Evolutionary conservation across 2,888 invertebrate genomes (phyloP).

Genomic region (Rapana venosa): DNA sequence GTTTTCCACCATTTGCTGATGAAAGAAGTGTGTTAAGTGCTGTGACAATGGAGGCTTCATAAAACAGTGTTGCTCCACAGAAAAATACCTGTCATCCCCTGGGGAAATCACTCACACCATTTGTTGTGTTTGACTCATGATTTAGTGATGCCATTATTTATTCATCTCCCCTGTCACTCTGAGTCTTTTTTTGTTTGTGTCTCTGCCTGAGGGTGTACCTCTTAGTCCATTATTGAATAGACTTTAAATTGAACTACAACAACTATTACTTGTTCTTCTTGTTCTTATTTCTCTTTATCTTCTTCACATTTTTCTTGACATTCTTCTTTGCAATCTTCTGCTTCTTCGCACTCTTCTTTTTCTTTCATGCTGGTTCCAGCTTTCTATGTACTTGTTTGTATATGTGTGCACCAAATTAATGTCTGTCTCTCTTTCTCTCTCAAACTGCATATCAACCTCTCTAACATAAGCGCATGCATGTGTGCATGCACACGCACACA

Average conservation of each 20-base stretch:
- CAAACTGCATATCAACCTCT: neutral
- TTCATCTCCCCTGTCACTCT: neutral
- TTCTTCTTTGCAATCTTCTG: no score
- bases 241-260: no score
- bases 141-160: conserved; percentile 17
- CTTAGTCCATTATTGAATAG: no score
- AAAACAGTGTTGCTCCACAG: neutral
- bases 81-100: neutral
- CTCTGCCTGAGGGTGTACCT: no score
- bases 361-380: no score
- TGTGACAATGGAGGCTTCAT: conserved; percentile 7
- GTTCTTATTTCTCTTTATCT: no score
- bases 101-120: conserved; percentile 20
- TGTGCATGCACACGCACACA: no score
- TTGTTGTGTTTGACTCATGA: conserved; percentile 16
- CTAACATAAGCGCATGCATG: no score
- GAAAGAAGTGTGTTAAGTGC: neutral
- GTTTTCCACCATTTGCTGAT: neutral
- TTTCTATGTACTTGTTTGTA: neutral
- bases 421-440: neutral
- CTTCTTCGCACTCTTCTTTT: no score
- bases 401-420: neutral
- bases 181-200: neutral
- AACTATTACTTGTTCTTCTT: neutral
- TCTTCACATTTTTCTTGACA: no score